Percentiles rank a stretch among this genome's conserved stretches.
These are phyloP conservation scores for Bombycilla garrulus DNA, from an alignment of 2,113 vertebrate genomes.

Conservation along the genomic window DNA sequence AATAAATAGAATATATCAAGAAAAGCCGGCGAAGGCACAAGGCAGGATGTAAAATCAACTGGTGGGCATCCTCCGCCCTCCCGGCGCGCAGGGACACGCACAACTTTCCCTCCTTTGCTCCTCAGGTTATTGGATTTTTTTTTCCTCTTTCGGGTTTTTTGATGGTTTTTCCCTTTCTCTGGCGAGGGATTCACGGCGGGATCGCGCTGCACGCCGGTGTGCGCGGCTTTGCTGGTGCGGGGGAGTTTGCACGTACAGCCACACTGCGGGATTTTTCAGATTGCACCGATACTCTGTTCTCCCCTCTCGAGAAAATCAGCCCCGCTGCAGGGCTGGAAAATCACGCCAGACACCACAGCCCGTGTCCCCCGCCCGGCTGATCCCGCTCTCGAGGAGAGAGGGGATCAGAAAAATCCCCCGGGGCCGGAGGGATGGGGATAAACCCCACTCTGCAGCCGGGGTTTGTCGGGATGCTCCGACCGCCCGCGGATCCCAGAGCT, in stretches of 20 bases:
- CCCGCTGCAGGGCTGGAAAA: not conserved
- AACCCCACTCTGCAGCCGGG: not conserved
- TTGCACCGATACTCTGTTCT: accelerated
- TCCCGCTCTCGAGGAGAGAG: not conserved
- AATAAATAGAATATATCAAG: not conserved
- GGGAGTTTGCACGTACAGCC: not conserved
- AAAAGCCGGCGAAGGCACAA: not conserved
- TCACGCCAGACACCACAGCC: not conserved
- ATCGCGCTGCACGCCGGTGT: not conserved
- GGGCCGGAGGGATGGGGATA: accelerated
- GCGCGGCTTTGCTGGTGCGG: not conserved
- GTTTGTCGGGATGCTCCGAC: not conserved
- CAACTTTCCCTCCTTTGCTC: not conserved
- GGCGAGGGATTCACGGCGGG: not conserved
- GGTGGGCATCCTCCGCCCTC: not conserved
- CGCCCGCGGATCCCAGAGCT: not conserved
- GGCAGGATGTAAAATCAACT: not conserved
- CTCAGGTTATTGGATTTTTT: not conserved
- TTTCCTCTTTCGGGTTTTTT: not conserved
- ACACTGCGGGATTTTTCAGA: not conserved
- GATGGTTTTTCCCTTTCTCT: not conserved
- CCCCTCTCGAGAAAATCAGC: not conserved
- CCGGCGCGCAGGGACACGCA: not conserved
- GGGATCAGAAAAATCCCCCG: not conserved
- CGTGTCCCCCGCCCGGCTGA: accelerated